Percentiles rank a stretch among this genome's conserved stretches.
Evolutionary conservation across 1,140 invertebrate species (phyloP).

Genomic region (Aphis craccivora): DNA sequence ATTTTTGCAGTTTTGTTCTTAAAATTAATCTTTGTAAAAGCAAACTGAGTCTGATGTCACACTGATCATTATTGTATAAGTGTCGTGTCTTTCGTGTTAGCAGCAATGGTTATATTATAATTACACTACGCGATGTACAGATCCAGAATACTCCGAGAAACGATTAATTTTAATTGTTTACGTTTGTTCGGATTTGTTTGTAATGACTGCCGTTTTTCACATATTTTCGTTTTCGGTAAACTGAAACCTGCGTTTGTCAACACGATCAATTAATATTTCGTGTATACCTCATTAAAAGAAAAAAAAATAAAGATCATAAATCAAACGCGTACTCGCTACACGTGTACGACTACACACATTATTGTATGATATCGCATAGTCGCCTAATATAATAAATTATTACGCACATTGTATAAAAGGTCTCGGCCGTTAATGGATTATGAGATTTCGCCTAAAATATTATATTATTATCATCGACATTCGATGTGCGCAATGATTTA

Average conservation of each 20-base stretch:
- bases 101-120: not conserved
- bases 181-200: not conserved
- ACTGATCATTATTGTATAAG: not conserved
- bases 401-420: not conserved
- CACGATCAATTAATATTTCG: constrained; percentile 33
- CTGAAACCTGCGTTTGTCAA: constrained; percentile 31
- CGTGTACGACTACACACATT: not conserved
- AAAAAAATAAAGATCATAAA: not conserved
- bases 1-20: too few relatives aligned
- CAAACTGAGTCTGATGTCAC: not conserved
- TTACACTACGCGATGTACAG: not conserved
- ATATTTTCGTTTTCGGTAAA: not conserved
- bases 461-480: not conserved
- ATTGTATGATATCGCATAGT: not conserved
- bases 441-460: not conserved
- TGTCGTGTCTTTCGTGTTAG: not conserved
- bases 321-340: not conserved
- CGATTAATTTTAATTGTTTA: constrained; percentile 29
- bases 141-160: not conserved
- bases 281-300: not conserved
- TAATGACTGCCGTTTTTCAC: not conserved
- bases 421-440: not conserved
- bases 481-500: not conserved
- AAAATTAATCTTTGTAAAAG: not conserved
- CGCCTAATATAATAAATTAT: not conserved